phyloP scores from a whole-genome alignment of 53 echinoderm and acorn worm genomes.

The Glandiceps talaboti region DNA sequence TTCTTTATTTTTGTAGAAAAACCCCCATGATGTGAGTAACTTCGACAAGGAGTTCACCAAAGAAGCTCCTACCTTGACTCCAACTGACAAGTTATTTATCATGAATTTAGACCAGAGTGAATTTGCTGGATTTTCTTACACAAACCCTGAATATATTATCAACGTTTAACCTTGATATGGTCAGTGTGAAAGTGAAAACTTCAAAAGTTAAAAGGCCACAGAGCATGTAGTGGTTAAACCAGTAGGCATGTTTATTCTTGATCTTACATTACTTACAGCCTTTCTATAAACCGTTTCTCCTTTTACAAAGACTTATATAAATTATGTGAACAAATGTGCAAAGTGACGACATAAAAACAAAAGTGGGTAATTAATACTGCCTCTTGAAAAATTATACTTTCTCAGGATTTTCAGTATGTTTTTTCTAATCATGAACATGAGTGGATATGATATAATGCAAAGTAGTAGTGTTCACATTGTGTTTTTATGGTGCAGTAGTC shows the following conservation, averaged over 20 bases:
- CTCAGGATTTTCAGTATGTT: too few relatives aligned
- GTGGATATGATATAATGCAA: too few relatives aligned
- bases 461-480: too few relatives aligned
- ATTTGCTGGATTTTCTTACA: conserved; percentile 86
- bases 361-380: too few relatives aligned
- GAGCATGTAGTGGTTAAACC: too few relatives aligned
- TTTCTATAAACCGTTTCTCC: background rate
- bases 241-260: too few relatives aligned
- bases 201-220: background rate
- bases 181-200: background rate
- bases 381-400: too few relatives aligned
- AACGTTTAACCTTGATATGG: background rate
- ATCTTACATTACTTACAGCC: background rate
- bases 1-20: conserved; percentile 36
- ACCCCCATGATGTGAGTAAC: conserved; percentile 64
- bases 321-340: background rate
- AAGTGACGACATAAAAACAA: background rate
- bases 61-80: conserved; percentile 62
- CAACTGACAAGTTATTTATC: conserved; percentile 94
- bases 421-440: too few relatives aligned
- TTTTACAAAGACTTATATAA: too few relatives aligned
- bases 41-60: conserved; percentile 93
- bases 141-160: conserved; percentile 51
- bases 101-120: conserved; percentile 98
- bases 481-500: too few relatives aligned